Base-by-base conservation (phyloP, 2,797 vertebrate species). In the Erpetoichthys calabaricus region DNA sequence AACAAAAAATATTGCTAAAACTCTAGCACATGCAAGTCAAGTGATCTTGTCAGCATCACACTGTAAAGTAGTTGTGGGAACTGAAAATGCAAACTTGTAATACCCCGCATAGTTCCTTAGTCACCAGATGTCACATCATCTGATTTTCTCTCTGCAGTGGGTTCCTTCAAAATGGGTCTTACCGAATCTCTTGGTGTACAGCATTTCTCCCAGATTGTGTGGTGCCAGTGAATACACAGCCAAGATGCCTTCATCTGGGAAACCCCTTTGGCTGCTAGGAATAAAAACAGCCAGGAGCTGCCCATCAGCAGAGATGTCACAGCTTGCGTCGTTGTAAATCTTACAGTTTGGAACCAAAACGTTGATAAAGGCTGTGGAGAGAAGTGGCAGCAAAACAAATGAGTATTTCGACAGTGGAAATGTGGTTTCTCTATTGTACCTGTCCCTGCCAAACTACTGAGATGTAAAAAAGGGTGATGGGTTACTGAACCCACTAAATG, bases 331-430 rank as follows among this genome's bases (percentile, higher is more conserved):
- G 2, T 98, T 99, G 84, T 99, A 98, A 79, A 99, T 98, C 74
- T 99, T 99, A 79, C 96, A 98, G 83, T 97, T 97, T 74, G 92
- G 93, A 70, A 99, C 95, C 77, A 99, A 84, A 42, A 99, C 95
- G 45, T 99, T 99, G 68, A 95, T 81, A 0, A 92, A 91, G 53
- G 92, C 96, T 99, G 78, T 52, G 67, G n/a, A 1, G 42, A 8
- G 42, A 62, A 46, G 45, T 56, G 59, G 57, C 1, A 46, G 44
- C 57, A 4, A 57, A 49, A 53, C 59, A 63, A 43, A 57, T 57
- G 45, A 55, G n/a, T 6, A 45, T 43, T 42, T 51, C 49, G 51
- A 47, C 25, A 25, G 25, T 25, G 25, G 25, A 25, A 25, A 25
- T 25, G 25, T 25, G 25, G 25, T 25, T 25, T 25, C 25, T 25